phyloP scores from a whole-genome alignment of 2,113 vertebrate species.

The Stictonetta naevosa region DNA sequence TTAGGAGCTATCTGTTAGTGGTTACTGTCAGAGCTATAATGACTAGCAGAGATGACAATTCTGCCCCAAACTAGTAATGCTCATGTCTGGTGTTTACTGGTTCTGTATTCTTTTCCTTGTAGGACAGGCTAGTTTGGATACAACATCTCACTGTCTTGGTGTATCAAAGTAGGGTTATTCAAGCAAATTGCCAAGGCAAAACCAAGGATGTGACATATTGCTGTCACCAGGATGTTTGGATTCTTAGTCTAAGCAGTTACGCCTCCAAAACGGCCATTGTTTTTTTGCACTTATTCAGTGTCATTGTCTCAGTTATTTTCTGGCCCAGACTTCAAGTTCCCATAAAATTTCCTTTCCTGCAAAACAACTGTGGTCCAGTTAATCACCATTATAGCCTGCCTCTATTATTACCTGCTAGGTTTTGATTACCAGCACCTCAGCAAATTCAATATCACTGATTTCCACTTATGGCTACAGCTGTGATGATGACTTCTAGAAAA shows the following conservation, averaged over 20 bases:
- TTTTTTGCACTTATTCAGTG: not conserved
- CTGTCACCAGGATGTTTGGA: not conserved
- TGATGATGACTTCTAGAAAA: conserved; percentile 21
- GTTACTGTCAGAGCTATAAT: not conserved
- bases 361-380: conserved; percentile 7
- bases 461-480: conserved; percentile 22
- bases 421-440: conserved; percentile 48
- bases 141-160: rapidly evolving
- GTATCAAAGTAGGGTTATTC: not conserved
- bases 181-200: not conserved
- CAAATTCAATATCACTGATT: conserved; percentile 43
- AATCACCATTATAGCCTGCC: conserved; percentile 14
- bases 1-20: not conserved
- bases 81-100: not conserved
- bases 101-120: not conserved
- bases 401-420: conserved; percentile 20
- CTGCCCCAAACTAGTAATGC: not conserved
- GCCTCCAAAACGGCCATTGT: not conserved
- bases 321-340: not conserved
- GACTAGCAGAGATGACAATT: not conserved
- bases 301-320: not conserved
- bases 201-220: not conserved
- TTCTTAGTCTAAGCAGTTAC: not conserved
- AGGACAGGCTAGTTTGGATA: not conserved
- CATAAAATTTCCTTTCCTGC: conserved; percentile 23